Percentiles rank a stretch among this genome's conserved stretches.
Evolutionary conservation across 2,888 invertebrate species (phyloP).

Genomic region (Caenorhabditis wallacei): DNA sequence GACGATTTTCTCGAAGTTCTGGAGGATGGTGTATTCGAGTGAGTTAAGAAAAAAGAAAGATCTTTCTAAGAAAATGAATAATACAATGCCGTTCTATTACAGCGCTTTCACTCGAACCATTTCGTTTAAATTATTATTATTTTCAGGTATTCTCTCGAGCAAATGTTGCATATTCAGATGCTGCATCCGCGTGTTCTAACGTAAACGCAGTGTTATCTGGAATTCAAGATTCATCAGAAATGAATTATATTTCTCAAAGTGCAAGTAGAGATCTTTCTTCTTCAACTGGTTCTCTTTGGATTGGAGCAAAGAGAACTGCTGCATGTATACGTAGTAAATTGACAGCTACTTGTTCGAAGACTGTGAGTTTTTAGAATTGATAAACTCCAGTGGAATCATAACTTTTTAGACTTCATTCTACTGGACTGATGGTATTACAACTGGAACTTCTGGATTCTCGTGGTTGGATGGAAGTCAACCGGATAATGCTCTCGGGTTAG

Average conservation of each 20-base stretch:
- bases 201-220: conserved; percentile 32
- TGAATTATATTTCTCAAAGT: neutral
- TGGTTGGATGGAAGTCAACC: conserved; percentile 44
- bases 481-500: conserved; percentile 35
- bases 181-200: conserved; percentile 14
- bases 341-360: conserved; percentile 22
- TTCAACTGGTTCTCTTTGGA: conserved; percentile 33
- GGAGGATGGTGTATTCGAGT: conserved; percentile 25
- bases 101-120: neutral
- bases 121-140: neutral
- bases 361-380: no score
- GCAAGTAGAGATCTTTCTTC: conserved; percentile 10
- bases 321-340: conserved; percentile 12
- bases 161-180: conserved; percentile 11
- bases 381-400: neutral
- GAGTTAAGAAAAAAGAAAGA: conserved; percentile 4
- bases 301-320: conserved; percentile 27
- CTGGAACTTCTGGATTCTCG: conserved; percentile 39
- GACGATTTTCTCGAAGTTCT: conserved; percentile 4
- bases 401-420: conserved; percentile 29
- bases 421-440: conserved; percentile 34
- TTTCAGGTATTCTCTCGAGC: conserved; percentile 6
- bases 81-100: no score
- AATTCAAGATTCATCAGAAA: conserved; percentile 36
- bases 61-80: no score